These are phyloP conservation scores for Ruditapes philippinarum DNA, from an alignment of 1,140 invertebrate species.

Conservation along the genomic window DNA sequence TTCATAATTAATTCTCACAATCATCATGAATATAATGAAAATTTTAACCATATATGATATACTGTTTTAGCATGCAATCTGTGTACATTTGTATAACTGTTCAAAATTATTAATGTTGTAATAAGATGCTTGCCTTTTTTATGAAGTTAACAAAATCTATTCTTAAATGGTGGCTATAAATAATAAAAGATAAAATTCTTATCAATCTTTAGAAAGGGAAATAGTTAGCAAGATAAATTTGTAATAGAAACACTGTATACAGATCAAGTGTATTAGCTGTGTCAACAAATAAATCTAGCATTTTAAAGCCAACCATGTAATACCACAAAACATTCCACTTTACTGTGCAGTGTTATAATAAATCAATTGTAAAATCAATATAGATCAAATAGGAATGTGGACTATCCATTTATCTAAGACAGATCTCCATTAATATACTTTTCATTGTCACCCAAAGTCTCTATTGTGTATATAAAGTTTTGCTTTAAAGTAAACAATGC, in stretches of 20 bases:
- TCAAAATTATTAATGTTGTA: no score
- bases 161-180: no score
- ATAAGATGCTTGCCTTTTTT: no score
- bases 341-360: not conserved
- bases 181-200: no score
- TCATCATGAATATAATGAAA: no score
- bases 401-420: not conserved
- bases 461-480: not conserved
- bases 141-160: no score
- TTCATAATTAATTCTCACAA: no score
- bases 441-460: not conserved
- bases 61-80: no score
- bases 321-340: not conserved
- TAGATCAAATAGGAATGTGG: slow-evolving; percentile 7
- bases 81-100: no score
- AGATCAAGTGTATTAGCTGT: not conserved
- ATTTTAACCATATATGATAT: no score
- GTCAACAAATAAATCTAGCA: slow-evolving; percentile 21
- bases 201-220: no score
- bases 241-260: not conserved
- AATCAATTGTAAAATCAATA: slow-evolving; percentile 24
- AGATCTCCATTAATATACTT: not conserved
- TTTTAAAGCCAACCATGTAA: slow-evolving; percentile 5
- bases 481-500: not conserved
- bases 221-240: no score